Percentiles rank a stretch among this genome's conserved stretches.
These are phyloP conservation scores for Philonicus albiceps DNA, from an alignment of 2,888 invertebrate species.

Conservation along the genomic window DNA sequence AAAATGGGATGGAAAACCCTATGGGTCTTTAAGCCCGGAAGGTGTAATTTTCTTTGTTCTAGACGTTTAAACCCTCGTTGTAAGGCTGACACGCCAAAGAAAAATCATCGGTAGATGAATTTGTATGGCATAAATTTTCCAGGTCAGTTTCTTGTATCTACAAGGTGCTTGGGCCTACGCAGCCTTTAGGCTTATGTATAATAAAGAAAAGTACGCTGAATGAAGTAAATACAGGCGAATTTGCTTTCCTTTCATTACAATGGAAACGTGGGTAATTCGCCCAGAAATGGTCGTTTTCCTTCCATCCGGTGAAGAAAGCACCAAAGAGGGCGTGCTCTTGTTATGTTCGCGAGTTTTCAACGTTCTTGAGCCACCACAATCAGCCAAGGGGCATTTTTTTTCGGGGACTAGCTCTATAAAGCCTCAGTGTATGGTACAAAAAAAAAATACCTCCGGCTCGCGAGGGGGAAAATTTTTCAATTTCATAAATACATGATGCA, in stretches of 20 bases:
- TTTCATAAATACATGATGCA: slow-evolving; percentile 29
- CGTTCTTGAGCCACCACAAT: neutral
- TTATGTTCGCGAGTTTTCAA: neutral
- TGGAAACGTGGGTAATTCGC: neutral
- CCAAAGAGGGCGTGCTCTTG: neutral
- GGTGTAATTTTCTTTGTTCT: neutral
- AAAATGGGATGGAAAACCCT: neutral
- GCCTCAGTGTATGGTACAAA: neutral
- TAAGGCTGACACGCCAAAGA: neutral
- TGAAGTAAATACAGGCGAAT: neutral
- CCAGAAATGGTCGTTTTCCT: neutral
- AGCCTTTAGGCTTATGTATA: neutral
- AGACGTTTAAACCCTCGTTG: neutral
- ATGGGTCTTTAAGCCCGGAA: neutral
- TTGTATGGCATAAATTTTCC: neutral
- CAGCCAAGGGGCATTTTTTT: neutral
- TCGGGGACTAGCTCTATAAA: neutral
- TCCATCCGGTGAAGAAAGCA: neutral
- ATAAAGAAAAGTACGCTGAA: neutral
- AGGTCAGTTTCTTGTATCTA: neutral
- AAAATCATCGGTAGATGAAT: neutral
- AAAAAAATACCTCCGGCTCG: neutral
- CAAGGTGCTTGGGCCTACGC: neutral
- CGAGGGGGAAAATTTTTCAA: neutral
- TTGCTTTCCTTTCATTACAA: neutral